phyloP scores from a whole-genome alignment of 2,113 vertebrate genomes.

The Pongo abelii region DNA sequence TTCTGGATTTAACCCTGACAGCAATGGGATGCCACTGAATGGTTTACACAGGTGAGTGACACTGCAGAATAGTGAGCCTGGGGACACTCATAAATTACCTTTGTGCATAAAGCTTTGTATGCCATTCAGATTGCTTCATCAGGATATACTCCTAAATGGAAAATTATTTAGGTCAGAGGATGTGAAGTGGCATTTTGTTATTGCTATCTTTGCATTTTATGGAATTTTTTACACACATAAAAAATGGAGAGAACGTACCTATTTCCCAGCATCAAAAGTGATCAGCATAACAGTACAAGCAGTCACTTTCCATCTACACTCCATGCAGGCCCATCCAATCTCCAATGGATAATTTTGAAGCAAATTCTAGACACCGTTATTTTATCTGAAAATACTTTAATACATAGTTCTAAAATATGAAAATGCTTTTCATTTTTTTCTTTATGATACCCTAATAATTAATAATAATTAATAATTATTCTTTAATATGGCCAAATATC shows the following conservation, averaged over 20 bases:
- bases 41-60: neutral
- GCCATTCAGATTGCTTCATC: neutral
- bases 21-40: neutral
- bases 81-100: neutral
- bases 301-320: neutral
- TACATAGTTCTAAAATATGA: neutral
- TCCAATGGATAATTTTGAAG: neutral
- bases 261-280: neutral
- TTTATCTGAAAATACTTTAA: neutral
- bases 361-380: neutral
- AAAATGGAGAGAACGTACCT: neutral
- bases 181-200: neutral
- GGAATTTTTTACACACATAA: neutral
- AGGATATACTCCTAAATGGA: neutral
- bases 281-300: neutral
- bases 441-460: neutral
- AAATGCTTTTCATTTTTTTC: neutral
- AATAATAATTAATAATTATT: neutral
- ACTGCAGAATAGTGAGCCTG: neutral
- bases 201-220: neutral
- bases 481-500: neutral
- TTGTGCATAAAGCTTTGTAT: neutral
- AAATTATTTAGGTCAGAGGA: neutral
- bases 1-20: neutral
- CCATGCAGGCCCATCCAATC: neutral